Evolutionary conservation across 1,140 invertebrate species (phyloP).

Genomic region (Drosophila jambulina): DNA sequence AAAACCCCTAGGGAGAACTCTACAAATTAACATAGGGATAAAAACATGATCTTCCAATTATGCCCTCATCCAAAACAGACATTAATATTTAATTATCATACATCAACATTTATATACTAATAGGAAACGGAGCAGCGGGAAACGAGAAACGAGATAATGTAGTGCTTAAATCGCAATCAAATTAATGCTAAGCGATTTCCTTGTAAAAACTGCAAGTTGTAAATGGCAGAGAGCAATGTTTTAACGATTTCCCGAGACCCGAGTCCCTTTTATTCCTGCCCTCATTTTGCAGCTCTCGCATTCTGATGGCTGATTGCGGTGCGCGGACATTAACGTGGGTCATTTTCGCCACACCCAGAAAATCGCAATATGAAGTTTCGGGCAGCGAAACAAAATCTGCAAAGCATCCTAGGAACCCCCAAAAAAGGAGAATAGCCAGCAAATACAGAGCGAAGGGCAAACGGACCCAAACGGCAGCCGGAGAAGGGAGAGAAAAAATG

Average conservation of each 20-base stretch:
- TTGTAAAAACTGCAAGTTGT: slow-evolving; percentile 62
- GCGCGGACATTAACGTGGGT: slow-evolving; percentile 72
- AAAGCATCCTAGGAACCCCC: slow-evolving; percentile 26
- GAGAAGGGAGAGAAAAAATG: slow-evolving; percentile 22
- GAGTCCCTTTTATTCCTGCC: slow-evolving; percentile 3
- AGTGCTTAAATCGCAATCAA: slow-evolving; percentile 63
- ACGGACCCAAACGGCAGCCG: slow-evolving; percentile 9
- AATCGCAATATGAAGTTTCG: slow-evolving; percentile 70
- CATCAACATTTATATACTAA: slow-evolving; percentile 29
- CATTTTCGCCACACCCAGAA: slow-evolving; percentile 63
- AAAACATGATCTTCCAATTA: slow-evolving; percentile 12
- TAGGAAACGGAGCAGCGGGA: not conserved
- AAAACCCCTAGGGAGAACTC: not conserved
- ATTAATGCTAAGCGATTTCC: slow-evolving; percentile 69
- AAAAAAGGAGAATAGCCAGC: slow-evolving; percentile 9
- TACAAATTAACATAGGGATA: not conserved
- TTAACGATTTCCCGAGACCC: slow-evolving; percentile 50
- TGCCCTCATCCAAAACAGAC: not conserved
- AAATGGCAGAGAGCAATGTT: slow-evolving; percentile 49
- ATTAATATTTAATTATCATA: slow-evolving; percentile 25
- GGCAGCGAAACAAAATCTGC: slow-evolving; percentile 54
- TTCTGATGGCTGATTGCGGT: slow-evolving; percentile 44
- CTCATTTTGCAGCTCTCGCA: slow-evolving; percentile 7
- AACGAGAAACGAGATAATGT: slow-evolving; percentile 13
- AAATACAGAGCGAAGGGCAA: slow-evolving; percentile 27